Evolutionary conservation across 2,797 vertebrate genomes (phyloP).

Genomic region (Clarias fuscus): DNA sequence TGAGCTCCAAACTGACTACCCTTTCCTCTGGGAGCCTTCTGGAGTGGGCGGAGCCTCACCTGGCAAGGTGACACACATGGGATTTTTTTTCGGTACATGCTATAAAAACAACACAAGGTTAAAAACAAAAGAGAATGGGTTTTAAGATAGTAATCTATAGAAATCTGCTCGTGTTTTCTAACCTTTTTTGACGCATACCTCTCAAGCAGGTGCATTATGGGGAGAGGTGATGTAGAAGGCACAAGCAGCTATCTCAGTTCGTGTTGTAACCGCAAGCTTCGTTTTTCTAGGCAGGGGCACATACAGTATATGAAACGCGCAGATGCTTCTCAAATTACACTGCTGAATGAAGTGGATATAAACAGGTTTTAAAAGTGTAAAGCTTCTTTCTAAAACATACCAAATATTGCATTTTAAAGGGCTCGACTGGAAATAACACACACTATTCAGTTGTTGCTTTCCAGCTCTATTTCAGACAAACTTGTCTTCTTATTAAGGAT

Average conservation of each 20-base stretch:
- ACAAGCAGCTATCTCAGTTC: not conserved
- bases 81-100: not conserved
- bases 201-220: not conserved
- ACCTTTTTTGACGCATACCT: not conserved
- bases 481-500: not conserved
- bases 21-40: not conserved
- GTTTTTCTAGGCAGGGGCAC: not conserved
- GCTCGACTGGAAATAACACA: not conserved
- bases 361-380: too few species aligned
- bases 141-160: not conserved
- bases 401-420: not conserved
- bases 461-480: not conserved
- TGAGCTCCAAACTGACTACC: not conserved
- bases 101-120: not conserved
- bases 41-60: constrained; percentile 1
- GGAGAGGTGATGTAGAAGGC: not conserved
- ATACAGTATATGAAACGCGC: not conserved
- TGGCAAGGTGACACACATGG: not conserved
- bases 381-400: too few species aligned
- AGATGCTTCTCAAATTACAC: not conserved
- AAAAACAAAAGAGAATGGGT: not conserved
- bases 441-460: not conserved
- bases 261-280: not conserved
- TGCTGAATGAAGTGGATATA: not conserved
- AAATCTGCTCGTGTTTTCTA: not conserved